Evolutionary conservation across 2,888 invertebrate species (phyloP).

Genomic region (Gryllus longicercus): DNA sequence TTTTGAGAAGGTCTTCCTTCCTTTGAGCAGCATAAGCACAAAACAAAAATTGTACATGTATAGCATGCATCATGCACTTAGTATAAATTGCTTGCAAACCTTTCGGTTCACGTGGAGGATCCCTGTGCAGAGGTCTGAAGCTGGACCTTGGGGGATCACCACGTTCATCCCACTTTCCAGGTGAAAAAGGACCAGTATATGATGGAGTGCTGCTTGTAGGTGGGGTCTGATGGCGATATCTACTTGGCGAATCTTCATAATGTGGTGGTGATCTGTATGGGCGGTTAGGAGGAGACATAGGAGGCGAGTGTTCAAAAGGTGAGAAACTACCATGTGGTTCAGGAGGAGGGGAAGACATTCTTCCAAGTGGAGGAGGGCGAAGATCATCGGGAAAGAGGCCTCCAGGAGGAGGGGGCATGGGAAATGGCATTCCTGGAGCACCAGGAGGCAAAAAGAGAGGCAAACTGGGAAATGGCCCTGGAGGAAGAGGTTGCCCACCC

Average conservation of each 20-base stretch:
- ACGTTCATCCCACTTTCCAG: slow-evolving; percentile 42
- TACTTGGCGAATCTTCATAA: slow-evolving; percentile 24
- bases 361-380: slow-evolving; percentile 46
- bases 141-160: slow-evolving; percentile 41
- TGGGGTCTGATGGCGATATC: slow-evolving; percentile 24
- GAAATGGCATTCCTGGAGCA: slow-evolving; percentile 51
- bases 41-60: slow-evolving; percentile 23
- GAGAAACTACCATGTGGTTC: slow-evolving; percentile 27
- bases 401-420: slow-evolving; percentile 54
- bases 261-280: slow-evolving; percentile 28
- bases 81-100: slow-evolving; percentile 26
- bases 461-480: slow-evolving; percentile 43
- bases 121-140: slow-evolving; percentile 33
- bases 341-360: slow-evolving; percentile 49
- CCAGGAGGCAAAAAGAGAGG: slow-evolving; percentile 45
- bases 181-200: slow-evolving; percentile 43
- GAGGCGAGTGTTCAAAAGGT: slow-evolving; percentile 31
- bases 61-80: slow-evolving; percentile 23
- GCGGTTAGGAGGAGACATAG: slow-evolving; percentile 26
- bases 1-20: slow-evolving; percentile 38
- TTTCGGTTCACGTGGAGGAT: slow-evolving; percentile 32
- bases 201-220: slow-evolving; percentile 52
- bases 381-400: slow-evolving; percentile 40
- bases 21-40: slow-evolving; percentile 28
- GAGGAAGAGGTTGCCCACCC: slow-evolving; percentile 50